These are phyloP conservation scores for Phorcus lineatus DNA, from an alignment of 2,888 invertebrate genomes.

Conservation along the genomic window DNA sequence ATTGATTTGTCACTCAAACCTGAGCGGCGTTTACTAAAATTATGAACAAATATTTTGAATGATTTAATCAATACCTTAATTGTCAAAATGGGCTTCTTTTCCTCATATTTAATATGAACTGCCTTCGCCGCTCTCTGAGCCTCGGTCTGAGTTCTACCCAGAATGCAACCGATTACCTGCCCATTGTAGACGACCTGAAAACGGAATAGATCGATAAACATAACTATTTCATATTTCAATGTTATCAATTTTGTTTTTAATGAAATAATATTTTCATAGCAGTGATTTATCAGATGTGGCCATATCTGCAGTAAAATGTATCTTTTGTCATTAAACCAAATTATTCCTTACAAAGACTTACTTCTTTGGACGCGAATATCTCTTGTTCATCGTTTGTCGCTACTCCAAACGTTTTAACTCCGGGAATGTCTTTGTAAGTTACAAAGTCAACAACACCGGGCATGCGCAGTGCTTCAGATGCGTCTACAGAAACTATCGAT, in stretches of 20 bases:
- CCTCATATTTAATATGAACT: conserved; percentile 89
- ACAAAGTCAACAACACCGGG: conserved; percentile 89
- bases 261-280: not conserved
- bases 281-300: not conserved
- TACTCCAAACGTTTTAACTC: conserved; percentile 49
- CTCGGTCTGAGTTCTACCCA: conserved; percentile 85
- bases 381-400: conserved; percentile 85
- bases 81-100: conserved; percentile 86
- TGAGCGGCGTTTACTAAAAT: too few species aligned
- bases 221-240: too few species aligned
- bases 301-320: not conserved
- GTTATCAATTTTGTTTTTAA: not conserved
- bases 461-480: conserved; percentile 83
- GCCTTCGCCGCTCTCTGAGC: conserved; percentile 89
- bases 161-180: conserved; percentile 87
- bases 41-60: too few species aligned
- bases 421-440: conserved; percentile 85
- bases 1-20: too few species aligned
- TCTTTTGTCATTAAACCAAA: too few species aligned
- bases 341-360: too few species aligned
- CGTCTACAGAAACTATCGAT: conserved; percentile 85
- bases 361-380: conserved; percentile 81
- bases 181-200: conserved; percentile 80
- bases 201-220: not conserved
- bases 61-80: conserved; percentile 77